Base-by-base conservation (phyloP, 2,797 vertebrate species). In the Lutjanus argentimaculatus region DNA sequence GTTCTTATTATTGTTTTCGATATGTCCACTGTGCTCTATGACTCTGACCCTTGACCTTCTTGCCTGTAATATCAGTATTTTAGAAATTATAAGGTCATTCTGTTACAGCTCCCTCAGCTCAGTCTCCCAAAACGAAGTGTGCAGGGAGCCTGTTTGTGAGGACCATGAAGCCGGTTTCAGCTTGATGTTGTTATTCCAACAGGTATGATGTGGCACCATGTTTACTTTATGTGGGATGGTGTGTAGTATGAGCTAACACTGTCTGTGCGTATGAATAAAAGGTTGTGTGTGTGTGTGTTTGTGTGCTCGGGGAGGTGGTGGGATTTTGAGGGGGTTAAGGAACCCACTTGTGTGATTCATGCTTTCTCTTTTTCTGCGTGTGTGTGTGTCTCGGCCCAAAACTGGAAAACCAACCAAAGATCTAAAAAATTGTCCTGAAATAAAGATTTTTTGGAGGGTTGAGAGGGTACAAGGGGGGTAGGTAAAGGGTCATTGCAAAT, bases 121-220 rank as follows among this genome's bases (percentile, higher is more conserved):
- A 12, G 8, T 72, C 53, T 56, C 40, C 36, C 13, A 40, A 61
- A 58, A 71, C 64, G 19, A 36, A 70, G 12, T 49, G 19, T 2
- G 25, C 42, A 56, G 22, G 19, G 21, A 64, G 55, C 45, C 53
- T 71, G 75, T 49, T 17, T 55, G 70, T 69, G 25, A 65, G 45
- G 40, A 49, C 46, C 45, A n/a, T 12, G 49, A 55, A 53, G 78
- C 19, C 52, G 1, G 4, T 51, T 78, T 51, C 63, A 63, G 52
- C 52, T 64, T 70, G 64, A 75, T 86, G 77, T 69, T 88, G 71
- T 84, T 86, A 57, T 83, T 87, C 48, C 42, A 82, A 67, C 66
- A 80, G 56, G 49, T 70, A 79, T 81, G 68, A 85, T 82, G 81
- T 63, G 77, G 48, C 46, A 49, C 71, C 36, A 25, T 86, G 79